Evolutionary conservation across 1,140 invertebrate genomes (phyloP), one percentile per base, ranked within the genome.

Genomic region (Musca vetustissima): DNA sequence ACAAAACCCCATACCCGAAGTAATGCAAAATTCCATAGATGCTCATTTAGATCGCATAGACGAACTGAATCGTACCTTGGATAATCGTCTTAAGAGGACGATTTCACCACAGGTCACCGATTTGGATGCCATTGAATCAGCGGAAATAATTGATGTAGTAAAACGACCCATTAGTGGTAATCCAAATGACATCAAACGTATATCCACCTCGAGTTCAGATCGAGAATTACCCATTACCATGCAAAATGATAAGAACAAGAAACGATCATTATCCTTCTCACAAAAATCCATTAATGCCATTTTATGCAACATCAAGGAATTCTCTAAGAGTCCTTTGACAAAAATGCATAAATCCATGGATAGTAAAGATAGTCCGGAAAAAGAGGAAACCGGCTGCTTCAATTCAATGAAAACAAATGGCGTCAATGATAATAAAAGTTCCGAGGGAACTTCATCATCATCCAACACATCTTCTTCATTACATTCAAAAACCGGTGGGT

Each of bases 281-380:
- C 79, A 82, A 66, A 81, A 79, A 43, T 82, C 80, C 22, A 73
- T 82, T 4, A 82, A 74, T 49, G 74, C 71, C 22, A 78, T 82
- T 11, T 66, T 82, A 1, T 79, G 71, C 52, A 81, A 81, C 55
- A 75, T 82, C 13, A 80, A 76, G 53, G 80, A 82, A 71, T 79
- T 82, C 64, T 78, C 80, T 15, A 79, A 72, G 22, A 81, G 75
- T 69, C 77, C 79, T 0, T 24, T 79, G 13, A 61, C 73, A 7
- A 74, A 77, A 17, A 75, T 76, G 69, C 68, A 66, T 25, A 69
- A 65, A 52, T 47, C 68, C 8, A 57, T 50, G 11, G 47, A 53
- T 32, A 67, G 50, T 8, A 36, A 64, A 2, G 61, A 65, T 21
- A 64, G 36, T 52, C 17, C 50, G 4, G 59, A 65, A 15, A 69